Percentiles rank a stretch among this genome's conserved stretches.
Conservation (phyloP, 2,113 vertebrate genomes). For the Rattus rattus region DNA sequence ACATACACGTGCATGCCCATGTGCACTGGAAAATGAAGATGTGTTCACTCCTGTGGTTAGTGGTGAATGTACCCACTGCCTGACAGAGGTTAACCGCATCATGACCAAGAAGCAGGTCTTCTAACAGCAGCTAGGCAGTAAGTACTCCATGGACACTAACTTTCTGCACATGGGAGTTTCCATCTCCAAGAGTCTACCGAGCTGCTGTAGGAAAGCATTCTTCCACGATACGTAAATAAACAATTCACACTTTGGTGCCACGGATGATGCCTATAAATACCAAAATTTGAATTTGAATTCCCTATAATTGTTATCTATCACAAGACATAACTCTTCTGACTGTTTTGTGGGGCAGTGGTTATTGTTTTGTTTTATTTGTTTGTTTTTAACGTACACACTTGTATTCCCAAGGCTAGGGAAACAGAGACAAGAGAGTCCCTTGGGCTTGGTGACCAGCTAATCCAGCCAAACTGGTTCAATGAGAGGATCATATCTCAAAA, state of each 20-base stretch:
- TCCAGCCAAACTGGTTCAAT: neutral
- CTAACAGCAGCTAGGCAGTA: neutral
- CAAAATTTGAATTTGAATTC: neutral
- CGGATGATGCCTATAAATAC: neutral
- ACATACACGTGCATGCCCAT: no score
- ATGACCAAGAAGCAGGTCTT: neutral
- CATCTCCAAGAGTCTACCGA: neutral
- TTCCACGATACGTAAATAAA: rapidly evolving
- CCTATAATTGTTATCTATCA: neutral
- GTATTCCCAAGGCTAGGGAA: neutral
- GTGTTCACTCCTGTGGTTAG: neutral
- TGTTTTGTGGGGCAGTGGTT: neutral
- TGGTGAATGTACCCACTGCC: neutral
- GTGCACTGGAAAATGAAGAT: neutral
- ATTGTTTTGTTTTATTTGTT: neutral
- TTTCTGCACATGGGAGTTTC: neutral
- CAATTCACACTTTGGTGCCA: neutral
- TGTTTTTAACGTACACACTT: neutral
- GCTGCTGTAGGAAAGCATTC: no score
- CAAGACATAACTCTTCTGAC: neutral
- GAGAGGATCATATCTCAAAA: neutral
- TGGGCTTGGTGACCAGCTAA: neutral
- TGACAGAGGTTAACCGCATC: neutral
- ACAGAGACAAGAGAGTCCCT: neutral
- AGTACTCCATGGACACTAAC: neutral